Base-by-base conservation (phyloP, 2,888 invertebrate genomes). In the Andrena fulva region DNA sequence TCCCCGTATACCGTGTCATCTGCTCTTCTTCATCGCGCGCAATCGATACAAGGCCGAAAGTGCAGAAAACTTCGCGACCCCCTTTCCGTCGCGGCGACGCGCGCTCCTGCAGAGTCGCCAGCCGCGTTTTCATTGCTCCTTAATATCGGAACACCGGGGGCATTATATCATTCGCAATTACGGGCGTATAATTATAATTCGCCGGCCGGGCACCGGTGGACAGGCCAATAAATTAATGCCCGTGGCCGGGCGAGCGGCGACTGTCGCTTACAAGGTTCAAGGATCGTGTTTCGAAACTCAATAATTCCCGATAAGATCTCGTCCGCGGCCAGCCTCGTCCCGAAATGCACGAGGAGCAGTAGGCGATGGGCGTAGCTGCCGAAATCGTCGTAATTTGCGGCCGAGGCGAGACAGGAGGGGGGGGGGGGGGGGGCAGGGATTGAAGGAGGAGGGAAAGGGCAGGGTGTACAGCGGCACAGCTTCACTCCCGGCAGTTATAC, bases 321-420 rank as follows among this genome's bases (percentile, higher is more conserved):
- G 54, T 12, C 56, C 50, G 59, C 69, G 63, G 60, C 48, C 27
- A 63, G 48, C 59, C 48, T 52, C 24, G 59, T 50, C 56, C 31
- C 20, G 8, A 27, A 68, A 82, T 42, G 29, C 52, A 35, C 10
- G 60, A 8, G 62, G 31, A 59, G 60, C 66, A 56, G 66, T 75
- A 82, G 74, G 63, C 67, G 74, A 81, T 76, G 80, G 80, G 78
- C 79, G 79, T 84, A 77, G 73, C 75, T 79, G 70, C 68, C 84
- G 77, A 87, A 88, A 88, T 84, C 71, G 52, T 79, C 75, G 77
- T 84, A 86, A 87, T 86, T 88, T 87, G 79, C 75, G 72, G 77
- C 60, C 56, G 7, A 8, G 50, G 52, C n/a, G 29, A 59, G 48
- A 12, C 10, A 20, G n/a, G 8, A 64, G n/a, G n/a, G n/a, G 20